Percentiles rank a stretch among this genome's conserved stretches.
Conservation (phyloP, 2,797 vertebrate species). For the Enteromius anoplus region DNA sequence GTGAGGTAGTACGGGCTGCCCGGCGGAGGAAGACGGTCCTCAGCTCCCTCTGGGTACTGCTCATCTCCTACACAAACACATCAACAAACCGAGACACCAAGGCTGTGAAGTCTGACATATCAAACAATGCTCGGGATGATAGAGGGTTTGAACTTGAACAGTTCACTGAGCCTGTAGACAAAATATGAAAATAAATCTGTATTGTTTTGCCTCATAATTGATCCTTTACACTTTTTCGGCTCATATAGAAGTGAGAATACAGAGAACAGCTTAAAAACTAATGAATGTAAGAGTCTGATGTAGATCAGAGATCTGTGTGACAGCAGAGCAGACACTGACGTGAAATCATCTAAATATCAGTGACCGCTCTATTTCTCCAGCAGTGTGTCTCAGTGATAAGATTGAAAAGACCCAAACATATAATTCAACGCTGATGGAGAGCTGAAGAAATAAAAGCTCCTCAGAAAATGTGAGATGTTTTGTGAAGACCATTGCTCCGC, state of each 20-base stretch:
- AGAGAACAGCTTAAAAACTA: too few relatives aligned
- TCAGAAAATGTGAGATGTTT: too few relatives aligned
- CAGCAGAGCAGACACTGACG: neutral
- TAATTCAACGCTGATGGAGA: too few relatives aligned
- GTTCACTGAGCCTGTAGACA: neutral
- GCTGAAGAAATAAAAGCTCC: too few relatives aligned
- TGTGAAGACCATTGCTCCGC: too few relatives aligned
- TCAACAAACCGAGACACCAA: neutral
- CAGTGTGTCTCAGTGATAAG: neutral
- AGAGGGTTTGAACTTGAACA: neutral
- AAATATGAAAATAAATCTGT: neutral
- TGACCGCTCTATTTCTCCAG: neutral
- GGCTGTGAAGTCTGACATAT: neutral
- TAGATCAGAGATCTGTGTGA: neutral
- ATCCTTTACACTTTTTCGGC: neutral
- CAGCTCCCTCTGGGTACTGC: constrained; percentile 79
- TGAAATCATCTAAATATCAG: neutral
- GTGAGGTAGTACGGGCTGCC: constrained; percentile 83
- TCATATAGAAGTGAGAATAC: neutral
- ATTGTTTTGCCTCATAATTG: neutral
- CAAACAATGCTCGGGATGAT: neutral
- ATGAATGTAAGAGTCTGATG: neutral
- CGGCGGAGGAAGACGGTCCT: constrained; percentile 77
- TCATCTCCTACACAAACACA: constrained; percentile 70
- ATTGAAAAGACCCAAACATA: too few relatives aligned